phyloP scores from a whole-genome alignment of 2,113 vertebrate species.

The Pseudopipra pipra region DNA sequence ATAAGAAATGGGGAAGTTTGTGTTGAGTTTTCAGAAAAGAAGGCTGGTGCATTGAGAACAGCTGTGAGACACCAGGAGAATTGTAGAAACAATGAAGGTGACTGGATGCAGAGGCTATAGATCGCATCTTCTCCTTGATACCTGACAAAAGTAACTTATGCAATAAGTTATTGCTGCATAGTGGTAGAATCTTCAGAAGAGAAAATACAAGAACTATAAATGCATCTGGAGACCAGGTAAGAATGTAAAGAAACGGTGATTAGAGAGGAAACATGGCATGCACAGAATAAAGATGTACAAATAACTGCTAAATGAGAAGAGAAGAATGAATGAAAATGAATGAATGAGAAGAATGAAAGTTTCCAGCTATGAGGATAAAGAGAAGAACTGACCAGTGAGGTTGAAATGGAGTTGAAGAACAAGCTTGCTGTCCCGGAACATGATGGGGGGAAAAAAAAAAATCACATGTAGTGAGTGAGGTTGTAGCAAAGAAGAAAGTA shows the following conservation, averaged over 20 bases:
- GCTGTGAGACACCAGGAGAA: slow-evolving; percentile 68
- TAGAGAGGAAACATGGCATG: slow-evolving; percentile 59
- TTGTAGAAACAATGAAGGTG: slow-evolving; percentile 66
- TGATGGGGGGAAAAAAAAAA: neutral
- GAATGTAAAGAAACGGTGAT: slow-evolving; percentile 42
- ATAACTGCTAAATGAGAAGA: slow-evolving; percentile 64
- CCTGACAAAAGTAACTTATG: slow-evolving; percentile 64
- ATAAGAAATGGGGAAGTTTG: slow-evolving; percentile 71
- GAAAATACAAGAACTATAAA: slow-evolving; percentile 59
- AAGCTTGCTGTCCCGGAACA: neutral
- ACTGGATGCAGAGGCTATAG: slow-evolving; percentile 68
- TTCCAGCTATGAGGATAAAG: slow-evolving; percentile 45
- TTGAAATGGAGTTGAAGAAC: slow-evolving; percentile 58
- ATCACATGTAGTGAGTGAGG: neutral
- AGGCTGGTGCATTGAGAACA: slow-evolving; percentile 67
- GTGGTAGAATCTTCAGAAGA: slow-evolving; percentile 62
- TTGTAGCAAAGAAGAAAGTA: slow-evolving; percentile 20
- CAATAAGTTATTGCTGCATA: slow-evolving; percentile 63
- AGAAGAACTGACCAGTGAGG: slow-evolving; percentile 62
- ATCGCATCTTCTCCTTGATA: slow-evolving; percentile 66
- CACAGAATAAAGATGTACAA: slow-evolving; percentile 47
- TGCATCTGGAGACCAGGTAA: slow-evolving; percentile 65
- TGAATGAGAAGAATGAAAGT: slow-evolving; percentile 69
- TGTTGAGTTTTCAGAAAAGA: slow-evolving; percentile 72
- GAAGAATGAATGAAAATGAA: slow-evolving; percentile 65